Base-by-base conservation (phyloP, 1,140 invertebrate genomes). In the Kradibia gibbosae region DNA sequence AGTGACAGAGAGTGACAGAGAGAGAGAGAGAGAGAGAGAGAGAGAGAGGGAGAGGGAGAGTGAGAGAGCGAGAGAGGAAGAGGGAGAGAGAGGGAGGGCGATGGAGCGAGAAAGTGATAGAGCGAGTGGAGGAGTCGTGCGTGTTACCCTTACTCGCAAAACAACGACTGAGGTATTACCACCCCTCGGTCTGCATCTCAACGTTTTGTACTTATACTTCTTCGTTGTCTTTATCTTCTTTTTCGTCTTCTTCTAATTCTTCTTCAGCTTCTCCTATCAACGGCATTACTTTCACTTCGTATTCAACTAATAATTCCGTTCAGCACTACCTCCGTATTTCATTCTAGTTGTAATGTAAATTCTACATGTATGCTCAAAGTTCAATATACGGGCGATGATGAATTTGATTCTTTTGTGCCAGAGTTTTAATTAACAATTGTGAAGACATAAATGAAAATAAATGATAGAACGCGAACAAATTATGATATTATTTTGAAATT, bases 101-200 rank as follows among this genome's bases (percentile, higher is more conserved):
- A 83, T n/a, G n/a, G n/a, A n/a, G n/a, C n/a, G n/a, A n/a, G n/a
- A n/a, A n/a, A n/a, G n/a, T n/a, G n/a, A n/a, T n/a, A n/a, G n/a
- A n/a, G n/a, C n/a, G n/a, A n/a, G n/a, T n/a, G n/a, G n/a, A n/a
- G n/a, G 86, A 83, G 84, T 79, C 84, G 83, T 86, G 88, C 89
- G 87, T 88, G 87, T 90, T 87, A 86, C 86, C 86, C 86, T 87
- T 86, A 87, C 83, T 87, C 86, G 83, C 88, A 87, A 90, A 90
- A 90, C 89, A 90, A 89, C 89, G 87, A 86, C 45, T 20, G 8
- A 85, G 86, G 88, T 86, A 89, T 90, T 90, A 88, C 89, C 87
- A 82, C 84, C 86, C 86, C 88, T 86, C 85, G 83, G 84, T 87
- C 87, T 86, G 42, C 28, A 17, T 22, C 83, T 84, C 84, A 84